Base-by-base conservation (phyloP, 2,888 invertebrate genomes). In the Mesorhabditis spiculigera region DNA sequence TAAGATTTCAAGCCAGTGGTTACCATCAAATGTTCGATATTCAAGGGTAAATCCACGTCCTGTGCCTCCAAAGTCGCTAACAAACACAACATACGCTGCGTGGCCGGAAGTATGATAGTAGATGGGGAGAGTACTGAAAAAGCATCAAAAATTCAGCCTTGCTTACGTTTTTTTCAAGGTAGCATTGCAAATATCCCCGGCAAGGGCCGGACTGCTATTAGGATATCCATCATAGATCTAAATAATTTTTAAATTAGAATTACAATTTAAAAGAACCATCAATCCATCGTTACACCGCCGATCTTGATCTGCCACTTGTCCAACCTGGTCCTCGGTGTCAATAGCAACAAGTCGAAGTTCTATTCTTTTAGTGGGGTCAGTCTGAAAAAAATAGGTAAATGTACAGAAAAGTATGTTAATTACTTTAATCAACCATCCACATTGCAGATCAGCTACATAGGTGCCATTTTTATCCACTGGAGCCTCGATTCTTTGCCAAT, bases 171-270 rank as follows among this genome's bases (percentile, higher is more conserved):
- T 50, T n/a, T 50, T 50, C 10, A n/a, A 13, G 58, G 58, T 50
- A 10, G 58, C 58, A 50, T 74, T 67, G 67, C 78, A 78, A 13
- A 84, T 61, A 65, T 78, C 78, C 6, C 63, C 71, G 4, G 67
- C 74, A 3, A 84, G 71, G 45, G 75, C 65, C 4, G 84, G 82
- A 4, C 82, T 81, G 66, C 78, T 78, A 5, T 71, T 66, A 68
- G 78, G 75, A 41, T 75, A 79, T 6, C 84, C 84, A 69, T 84
- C 84, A 71, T 82, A 85, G 65, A 84, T 78, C 81, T 81, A 62
- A 43, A 78, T 28, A 28, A 28, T 28, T 28, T 28, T 28, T 28
- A 28, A 28, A 28, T 28, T 28, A 28, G 28, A 28, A 28, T 63
- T 42, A 16, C 28, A 61, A 44, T 4, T 65, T 1, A 45, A 6